Conservation (phyloP, 2,888 invertebrate species). For the Pandemis cinnamomeana region DNA sequence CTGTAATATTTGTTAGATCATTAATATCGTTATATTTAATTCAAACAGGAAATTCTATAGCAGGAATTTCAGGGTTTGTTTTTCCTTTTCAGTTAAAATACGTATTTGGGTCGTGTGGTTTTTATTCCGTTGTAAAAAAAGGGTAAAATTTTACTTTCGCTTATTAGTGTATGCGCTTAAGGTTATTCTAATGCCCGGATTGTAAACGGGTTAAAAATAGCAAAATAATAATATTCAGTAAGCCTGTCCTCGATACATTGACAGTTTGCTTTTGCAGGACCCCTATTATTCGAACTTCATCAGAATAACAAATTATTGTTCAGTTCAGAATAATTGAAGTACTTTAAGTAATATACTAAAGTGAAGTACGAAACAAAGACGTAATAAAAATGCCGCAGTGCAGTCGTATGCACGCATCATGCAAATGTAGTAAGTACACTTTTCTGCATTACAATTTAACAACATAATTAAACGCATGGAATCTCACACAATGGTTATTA, state of each 20-base stretch:
- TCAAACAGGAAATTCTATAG: no score
- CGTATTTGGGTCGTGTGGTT: no score
- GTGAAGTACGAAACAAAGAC: constrained; percentile 18
- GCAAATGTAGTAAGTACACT: constrained; percentile 2
- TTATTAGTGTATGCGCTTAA: constrained; percentile 1
- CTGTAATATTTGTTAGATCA: no score
- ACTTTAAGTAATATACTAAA: not conserved
- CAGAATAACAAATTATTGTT: not conserved
- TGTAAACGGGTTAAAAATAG: not conserved
- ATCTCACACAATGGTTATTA: constrained; percentile 1
- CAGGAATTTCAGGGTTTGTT: no score
- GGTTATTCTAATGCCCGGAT: not conserved
- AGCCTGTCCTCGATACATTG: not conserved
- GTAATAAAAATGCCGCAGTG: constrained; percentile 27
- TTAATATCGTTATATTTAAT: no score
- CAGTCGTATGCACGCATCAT: constrained; percentile 17
- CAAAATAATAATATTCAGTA: not conserved
- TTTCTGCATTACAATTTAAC: constrained; percentile 16
- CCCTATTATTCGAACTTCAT: not conserved
- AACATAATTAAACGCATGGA: constrained; percentile 14
- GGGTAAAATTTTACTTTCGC: no score
- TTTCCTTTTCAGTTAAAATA: no score
- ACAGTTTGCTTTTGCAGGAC: not conserved
- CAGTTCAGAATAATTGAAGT: not conserved
- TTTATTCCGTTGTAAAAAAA: no score